A percentile compares a stretch with the other conserved stretches of the same genome.
Evolutionary conservation across 2,888 invertebrate genomes (phyloP).

Genomic region (Melangyna quadrimaculata): DNA sequence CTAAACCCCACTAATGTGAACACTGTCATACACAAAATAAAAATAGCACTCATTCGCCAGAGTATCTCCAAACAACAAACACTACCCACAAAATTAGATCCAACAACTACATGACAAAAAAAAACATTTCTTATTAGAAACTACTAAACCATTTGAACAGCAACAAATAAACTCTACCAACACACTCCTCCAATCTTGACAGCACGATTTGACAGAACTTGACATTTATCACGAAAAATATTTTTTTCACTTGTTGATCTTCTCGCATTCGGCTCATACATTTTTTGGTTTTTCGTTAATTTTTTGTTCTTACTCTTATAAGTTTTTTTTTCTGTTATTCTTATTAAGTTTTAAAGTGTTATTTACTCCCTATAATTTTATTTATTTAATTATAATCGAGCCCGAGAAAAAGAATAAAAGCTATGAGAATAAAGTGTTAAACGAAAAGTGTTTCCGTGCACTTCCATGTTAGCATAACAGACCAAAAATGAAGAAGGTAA

Average conservation of each 20-base stretch:
- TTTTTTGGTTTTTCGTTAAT: slow-evolving; percentile 32
- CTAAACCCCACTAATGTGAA: too few species aligned
- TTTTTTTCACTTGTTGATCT: slow-evolving; percentile 26
- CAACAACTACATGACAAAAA: neutral
- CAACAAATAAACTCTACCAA: slow-evolving; percentile 12
- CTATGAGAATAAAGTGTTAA: slow-evolving; percentile 51
- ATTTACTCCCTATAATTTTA: neutral
- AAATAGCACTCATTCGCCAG: neutral
- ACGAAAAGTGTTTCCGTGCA: slow-evolving; percentile 62
- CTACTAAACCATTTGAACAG: neutral
- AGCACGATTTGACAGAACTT: slow-evolving; percentile 27
- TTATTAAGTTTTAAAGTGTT: neutral
- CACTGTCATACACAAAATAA: too few species aligned
- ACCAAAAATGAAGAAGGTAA: slow-evolving; percentile 66
- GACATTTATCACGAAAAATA: slow-evolving; percentile 54
- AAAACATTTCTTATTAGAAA: neutral
- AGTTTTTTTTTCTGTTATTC: slow-evolving; percentile 13
- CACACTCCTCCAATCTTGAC: slow-evolving; percentile 27
- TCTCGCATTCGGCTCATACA: slow-evolving; percentile 41
- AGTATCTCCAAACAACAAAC: neutral
- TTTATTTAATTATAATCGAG: neutral
- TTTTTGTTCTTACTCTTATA: slow-evolving; percentile 28
- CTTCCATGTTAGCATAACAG: slow-evolving; percentile 63
- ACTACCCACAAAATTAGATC: too few species aligned
- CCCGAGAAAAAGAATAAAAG: slow-evolving; percentile 6